Percentiles rank a stretch among this genome's conserved stretches.
phyloP scores from a whole-genome alignment of 2,113 vertebrate species.

The Hippocampus comes region DNA sequence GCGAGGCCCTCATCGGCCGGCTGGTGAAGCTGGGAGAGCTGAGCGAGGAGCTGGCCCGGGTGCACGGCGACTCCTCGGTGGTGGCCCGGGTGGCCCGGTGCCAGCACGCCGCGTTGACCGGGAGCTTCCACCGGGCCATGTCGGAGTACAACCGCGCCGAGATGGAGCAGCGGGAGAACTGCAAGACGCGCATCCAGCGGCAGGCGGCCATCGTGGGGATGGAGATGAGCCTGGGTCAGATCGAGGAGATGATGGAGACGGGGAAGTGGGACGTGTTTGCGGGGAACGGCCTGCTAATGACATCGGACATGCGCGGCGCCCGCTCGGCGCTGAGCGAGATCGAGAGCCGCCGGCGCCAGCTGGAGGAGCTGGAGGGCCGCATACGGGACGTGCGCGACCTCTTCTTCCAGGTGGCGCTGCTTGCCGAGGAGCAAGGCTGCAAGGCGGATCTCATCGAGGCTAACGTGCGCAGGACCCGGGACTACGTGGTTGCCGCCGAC shows the following conservation, averaged over 20 bases:
- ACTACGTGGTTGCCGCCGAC: constrained; percentile 80
- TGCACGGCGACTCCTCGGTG: constrained; percentile 73
- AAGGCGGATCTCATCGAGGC: constrained; percentile 85
- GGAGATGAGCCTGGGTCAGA: constrained; percentile 84
- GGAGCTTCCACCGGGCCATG: constrained; percentile 82
- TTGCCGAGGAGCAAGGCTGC: constrained; percentile 89
- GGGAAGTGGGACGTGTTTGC: constrained; percentile 95
- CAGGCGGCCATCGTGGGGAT: constrained; percentile 97
- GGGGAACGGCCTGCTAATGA: constrained; percentile 83
- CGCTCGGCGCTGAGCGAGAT: constrained; percentile 86
- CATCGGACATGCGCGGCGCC: constrained; percentile 80
- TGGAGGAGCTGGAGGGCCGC: constrained; percentile 86
- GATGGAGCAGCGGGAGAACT: constrained; percentile 89
- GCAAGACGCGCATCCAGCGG: constrained; percentile 91
- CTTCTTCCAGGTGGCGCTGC: constrained; percentile 87
- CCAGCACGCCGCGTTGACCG: constrained; percentile 79
- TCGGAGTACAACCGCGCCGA: constrained; percentile 86
- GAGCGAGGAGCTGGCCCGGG: constrained; percentile 73
- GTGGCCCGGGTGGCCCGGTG: constrained; percentile 80
- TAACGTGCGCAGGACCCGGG: constrained; percentile 78
- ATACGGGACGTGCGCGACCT: constrained; percentile 88
- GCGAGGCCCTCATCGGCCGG: constrained; percentile 81
- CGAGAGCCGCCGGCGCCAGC: constrained; percentile 89
- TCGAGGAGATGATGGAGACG: constrained; percentile 94
- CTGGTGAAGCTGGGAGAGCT: constrained; percentile 76